These are phyloP conservation scores for Ichneumoninae sp. DNA, from an alignment of 2,888 invertebrate species.

Conservation along the genomic window DNA sequence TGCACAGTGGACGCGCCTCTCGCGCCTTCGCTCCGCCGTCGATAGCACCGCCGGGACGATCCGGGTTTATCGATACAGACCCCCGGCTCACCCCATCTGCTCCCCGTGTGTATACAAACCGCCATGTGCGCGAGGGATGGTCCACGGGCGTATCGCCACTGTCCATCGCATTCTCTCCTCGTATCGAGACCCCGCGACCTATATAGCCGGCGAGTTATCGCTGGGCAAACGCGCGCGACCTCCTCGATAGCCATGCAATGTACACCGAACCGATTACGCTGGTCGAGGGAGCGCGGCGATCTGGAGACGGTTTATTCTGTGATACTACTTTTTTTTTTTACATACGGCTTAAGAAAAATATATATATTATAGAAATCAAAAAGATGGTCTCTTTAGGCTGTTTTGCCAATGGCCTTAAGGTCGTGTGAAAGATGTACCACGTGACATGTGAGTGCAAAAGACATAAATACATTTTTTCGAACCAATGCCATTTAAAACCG, in stretches of 20 bases:
- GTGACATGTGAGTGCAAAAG: too few species aligned
- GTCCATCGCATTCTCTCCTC: slow-evolving; percentile 62
- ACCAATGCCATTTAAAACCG: too few species aligned
- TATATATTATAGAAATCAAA: too few species aligned
- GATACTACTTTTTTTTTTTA: too few species aligned
- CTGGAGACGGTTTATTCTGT: not conserved
- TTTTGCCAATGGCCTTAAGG: too few species aligned
- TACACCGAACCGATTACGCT: slow-evolving; percentile 3
- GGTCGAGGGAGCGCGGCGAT: not conserved
- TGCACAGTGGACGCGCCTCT: not conserved
- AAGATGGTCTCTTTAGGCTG: too few species aligned
- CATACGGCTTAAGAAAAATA: too few species aligned
- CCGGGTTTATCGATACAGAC: slow-evolving; percentile 60
- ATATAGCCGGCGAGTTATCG: slow-evolving; percentile 52
- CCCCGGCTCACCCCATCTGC: slow-evolving; percentile 34
- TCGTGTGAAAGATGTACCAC: too few species aligned
- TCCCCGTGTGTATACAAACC: slow-evolving; percentile 3
- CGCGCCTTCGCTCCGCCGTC: slow-evolving; percentile 36
- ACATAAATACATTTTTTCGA: too few species aligned
- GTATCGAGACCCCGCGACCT: slow-evolving; percentile 49
- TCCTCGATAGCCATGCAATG: slow-evolving; percentile 21
- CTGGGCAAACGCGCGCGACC: not conserved
- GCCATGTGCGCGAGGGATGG: not conserved
- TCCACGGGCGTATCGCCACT: slow-evolving; percentile 50
- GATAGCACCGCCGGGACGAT: slow-evolving; percentile 53